These are phyloP conservation scores for Macquaria australasica DNA, from an alignment of 2,113 vertebrate genomes.

Conservation along the genomic window DNA sequence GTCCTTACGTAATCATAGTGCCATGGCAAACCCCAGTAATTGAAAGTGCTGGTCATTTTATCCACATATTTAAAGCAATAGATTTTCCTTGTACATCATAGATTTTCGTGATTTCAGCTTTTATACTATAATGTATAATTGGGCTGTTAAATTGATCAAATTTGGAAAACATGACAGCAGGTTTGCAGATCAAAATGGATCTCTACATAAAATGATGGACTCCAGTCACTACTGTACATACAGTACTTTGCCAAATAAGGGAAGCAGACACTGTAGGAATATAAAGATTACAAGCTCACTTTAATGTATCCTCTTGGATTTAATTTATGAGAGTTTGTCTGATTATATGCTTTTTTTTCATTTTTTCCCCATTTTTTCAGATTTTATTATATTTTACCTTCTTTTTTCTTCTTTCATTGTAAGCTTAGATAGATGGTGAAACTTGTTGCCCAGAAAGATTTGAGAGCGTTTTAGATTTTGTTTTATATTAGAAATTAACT, in stretches of 20 bases:
- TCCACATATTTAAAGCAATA: slow-evolving; percentile 39
- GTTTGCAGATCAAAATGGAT: not conserved
- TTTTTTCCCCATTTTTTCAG: too few species aligned
- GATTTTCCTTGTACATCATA: slow-evolving; percentile 49
- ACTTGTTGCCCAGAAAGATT: not conserved
- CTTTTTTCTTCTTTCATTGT: not conserved
- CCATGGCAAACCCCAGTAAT: slow-evolving; percentile 29
- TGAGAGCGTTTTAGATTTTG: not conserved
- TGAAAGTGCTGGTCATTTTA: slow-evolving; percentile 26
- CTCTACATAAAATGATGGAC: not conserved
- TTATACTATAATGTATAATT: slow-evolving; percentile 10
- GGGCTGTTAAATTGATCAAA: not conserved
- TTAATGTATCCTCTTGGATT: not conserved
- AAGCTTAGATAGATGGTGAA: not conserved
- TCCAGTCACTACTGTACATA: not conserved
- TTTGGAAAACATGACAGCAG: not conserved
- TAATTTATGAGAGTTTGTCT: slow-evolving; percentile 1
- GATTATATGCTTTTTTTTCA: not conserved
- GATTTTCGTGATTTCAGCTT: slow-evolving; percentile 9
- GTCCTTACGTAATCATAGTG: slow-evolving; percentile 48
- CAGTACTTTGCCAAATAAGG: not conserved
- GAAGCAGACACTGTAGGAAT: not conserved
- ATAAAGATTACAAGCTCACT: not conserved
- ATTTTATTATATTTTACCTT: not conserved
- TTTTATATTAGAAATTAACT: too few species aligned